These are phyloP conservation scores for Fistularia commersonii DNA, from an alignment of 2,797 vertebrate species.

Conservation along the genomic window DNA sequence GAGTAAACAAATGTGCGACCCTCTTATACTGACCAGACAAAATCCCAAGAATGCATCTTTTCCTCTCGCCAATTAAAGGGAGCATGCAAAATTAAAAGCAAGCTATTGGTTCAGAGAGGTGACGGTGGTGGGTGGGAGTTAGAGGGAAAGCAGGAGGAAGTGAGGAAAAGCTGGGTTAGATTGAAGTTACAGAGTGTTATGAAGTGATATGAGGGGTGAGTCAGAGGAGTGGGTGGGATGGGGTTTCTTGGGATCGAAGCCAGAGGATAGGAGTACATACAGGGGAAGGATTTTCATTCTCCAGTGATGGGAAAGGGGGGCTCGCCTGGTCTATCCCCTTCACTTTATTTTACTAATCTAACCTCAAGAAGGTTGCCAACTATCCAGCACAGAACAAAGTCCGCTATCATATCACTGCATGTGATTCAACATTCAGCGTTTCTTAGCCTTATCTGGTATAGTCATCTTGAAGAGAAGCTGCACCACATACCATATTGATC, in stretches of 20 bases:
- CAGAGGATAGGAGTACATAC: constrained; percentile 45
- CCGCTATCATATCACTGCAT: constrained; percentile 48
- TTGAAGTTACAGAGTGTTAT: neutral
- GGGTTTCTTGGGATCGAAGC: constrained; percentile 45
- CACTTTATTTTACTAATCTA: constrained; percentile 47
- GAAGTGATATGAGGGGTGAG: constrained; percentile 39
- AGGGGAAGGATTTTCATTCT: constrained; percentile 67
- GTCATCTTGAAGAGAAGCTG: constrained; percentile 64
- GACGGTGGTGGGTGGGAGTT: constrained; percentile 7
- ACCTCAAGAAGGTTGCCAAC: constrained; percentile 38
- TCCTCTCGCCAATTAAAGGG: constrained; percentile 45
- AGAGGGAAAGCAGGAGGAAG: neutral
- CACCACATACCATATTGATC: constrained; percentile 86
- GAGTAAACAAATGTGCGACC: constrained; percentile 37
- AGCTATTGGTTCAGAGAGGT: constrained; percentile 25
- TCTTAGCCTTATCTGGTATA: constrained; percentile 49
- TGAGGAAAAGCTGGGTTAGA: constrained; percentile 8
- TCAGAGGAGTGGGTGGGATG: constrained; percentile 37
- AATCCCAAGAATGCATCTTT: constrained; percentile 28
- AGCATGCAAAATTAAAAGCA: constrained; percentile 64
- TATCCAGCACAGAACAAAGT: constrained; percentile 51
- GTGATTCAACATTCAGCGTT: constrained; percentile 42
- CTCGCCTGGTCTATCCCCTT: constrained; percentile 60
- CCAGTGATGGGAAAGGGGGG: constrained; percentile 60
- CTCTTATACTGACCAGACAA: constrained; percentile 34